These are phyloP conservation scores for Spheniscus mendiculus DNA, from an alignment of 2,113 vertebrate genomes.

Conservation along the genomic window DNA sequence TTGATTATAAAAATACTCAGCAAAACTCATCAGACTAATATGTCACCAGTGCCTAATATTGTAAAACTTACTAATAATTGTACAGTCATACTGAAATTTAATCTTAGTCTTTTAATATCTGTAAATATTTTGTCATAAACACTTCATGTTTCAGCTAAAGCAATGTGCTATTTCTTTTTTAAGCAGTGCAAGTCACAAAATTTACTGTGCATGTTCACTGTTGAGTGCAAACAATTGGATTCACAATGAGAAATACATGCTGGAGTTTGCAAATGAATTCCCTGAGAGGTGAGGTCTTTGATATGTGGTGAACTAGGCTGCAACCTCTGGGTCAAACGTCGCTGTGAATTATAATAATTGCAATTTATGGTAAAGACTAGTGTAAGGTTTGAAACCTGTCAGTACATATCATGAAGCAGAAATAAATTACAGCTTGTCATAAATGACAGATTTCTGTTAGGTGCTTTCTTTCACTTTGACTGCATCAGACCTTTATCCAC, in stretches of 20 bases:
- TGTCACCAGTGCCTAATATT: neutral
- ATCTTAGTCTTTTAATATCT: neutral
- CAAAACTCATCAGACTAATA: conserved; percentile 22
- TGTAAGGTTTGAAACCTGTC: conserved; percentile 82
- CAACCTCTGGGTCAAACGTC: conserved; percentile 73
- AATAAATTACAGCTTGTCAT: conserved; percentile 89
- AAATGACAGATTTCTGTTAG: conserved; percentile 85
- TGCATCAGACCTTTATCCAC: conserved; percentile 79
- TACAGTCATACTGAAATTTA: neutral
- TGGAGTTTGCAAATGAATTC: conserved; percentile 33
- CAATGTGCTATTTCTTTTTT: conserved; percentile 1
- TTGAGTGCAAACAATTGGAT: conserved; percentile 27
- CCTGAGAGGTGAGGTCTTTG: conserved; percentile 42
- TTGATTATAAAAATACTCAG: conserved; percentile 4
- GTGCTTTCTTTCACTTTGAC: conserved; percentile 78
- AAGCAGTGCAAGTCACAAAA: neutral
- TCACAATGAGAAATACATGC: conserved; percentile 10
- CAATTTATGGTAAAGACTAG: conserved; percentile 79
- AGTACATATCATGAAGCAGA: conserved; percentile 76
- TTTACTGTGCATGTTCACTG: neutral
- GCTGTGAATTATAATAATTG: conserved; percentile 81
- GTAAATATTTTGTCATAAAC: conserved; percentile 63
- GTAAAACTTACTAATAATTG: neutral
- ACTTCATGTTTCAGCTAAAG: neutral
- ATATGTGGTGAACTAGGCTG: conserved; percentile 50